Base-by-base conservation (phyloP, 2,113 vertebrate species). In the Symphodus melops region DNA sequence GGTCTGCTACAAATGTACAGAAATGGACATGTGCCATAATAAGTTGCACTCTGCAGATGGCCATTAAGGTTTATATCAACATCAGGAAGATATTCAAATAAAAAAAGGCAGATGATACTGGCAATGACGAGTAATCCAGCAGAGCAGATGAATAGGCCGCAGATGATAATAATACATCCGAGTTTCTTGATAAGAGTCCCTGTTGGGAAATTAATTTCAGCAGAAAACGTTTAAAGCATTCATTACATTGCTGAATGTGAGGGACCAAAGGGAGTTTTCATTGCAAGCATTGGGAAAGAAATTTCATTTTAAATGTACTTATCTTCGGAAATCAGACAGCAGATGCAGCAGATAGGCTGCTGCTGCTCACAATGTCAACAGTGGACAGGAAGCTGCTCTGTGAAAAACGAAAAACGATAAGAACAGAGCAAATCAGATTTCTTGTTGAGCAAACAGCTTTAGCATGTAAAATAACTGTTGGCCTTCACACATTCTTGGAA, bases 141-240 rank as follows among this genome's bases (percentile, higher is more conserved):
- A 5, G 28, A 33, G 28, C 28, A 5, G 28, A 33, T 33, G 4
- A 33, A 58, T 56, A 33, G 44, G 90, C 84, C 75, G 53, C 56
- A 41, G 59, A 81, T 51, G 79, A 89, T 86, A 84, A 90, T 33
- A 33, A 33, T 33, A 33, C 28, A 33, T 33, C 28, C 28, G 6
- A 85, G 78, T 74, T 73, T 71, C 80, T 79, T 87, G 84, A 89
- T 89, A 82, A 86, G 67, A 67, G 62, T 25, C 74, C 80, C 82
- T 77, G 71, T 64, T 79, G 82, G 80, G 82, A 86, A 88, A 91
- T 91, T 33, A 83, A 87, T 89, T 86, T 86, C 69, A 52, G 76
- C 72, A 33, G 74, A 73, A 80, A 72, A 82, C 78, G 73, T 83
- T 81, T 59, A 76, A 83, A 79, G 71, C 65, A 60, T 51, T 55